These are phyloP conservation scores for Xenus cinereus DNA, from an alignment of 2,113 vertebrate species.

Conservation along the genomic window DNA sequence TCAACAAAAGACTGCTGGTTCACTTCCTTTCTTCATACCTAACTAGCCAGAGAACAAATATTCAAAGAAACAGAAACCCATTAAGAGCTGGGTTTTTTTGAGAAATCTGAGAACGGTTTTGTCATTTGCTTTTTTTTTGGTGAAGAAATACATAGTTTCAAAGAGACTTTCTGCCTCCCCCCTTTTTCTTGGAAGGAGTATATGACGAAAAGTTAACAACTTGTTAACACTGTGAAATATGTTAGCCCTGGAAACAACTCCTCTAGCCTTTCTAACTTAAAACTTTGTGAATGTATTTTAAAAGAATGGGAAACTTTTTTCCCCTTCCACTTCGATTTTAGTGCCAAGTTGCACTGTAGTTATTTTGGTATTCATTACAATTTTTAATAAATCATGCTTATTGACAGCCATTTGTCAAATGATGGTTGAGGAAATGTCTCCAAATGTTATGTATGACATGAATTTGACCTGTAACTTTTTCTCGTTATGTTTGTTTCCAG, in stretches of 20 bases:
- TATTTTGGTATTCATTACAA: background rate
- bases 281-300: background rate
- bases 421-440: background rate
- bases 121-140: background rate
- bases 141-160: background rate
- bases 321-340: background rate
- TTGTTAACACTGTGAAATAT: background rate
- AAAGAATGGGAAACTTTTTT: background rate
- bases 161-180: background rate
- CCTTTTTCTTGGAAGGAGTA: background rate
- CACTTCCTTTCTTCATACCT: conserved; percentile 21
- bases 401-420: background rate
- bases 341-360: background rate
- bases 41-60: conserved; percentile 23
- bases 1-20: background rate
- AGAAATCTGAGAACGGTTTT: conserved; percentile 15
- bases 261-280: background rate
- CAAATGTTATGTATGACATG: background rate
- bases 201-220: background rate
- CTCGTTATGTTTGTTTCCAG: background rate
- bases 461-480: background rate
- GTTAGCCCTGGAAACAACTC: background rate
- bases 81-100: background rate
- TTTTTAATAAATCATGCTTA: background rate
- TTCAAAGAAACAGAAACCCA: conserved; percentile 3